phyloP scores from a whole-genome alignment of 2,113 vertebrate genomes.

The Silurus glanis region DNA sequence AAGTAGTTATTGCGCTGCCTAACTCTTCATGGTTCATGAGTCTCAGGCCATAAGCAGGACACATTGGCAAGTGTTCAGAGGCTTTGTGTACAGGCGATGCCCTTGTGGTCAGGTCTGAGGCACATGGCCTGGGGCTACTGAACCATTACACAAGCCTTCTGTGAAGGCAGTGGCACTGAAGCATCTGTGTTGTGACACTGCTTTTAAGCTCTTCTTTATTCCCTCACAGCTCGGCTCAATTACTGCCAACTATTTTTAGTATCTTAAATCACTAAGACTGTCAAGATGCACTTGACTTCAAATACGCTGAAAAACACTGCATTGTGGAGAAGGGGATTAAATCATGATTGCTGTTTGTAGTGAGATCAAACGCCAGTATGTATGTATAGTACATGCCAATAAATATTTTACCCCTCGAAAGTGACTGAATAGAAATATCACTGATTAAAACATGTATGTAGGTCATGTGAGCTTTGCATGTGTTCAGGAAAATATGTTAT shows the following conservation, averaged over 20 bases:
- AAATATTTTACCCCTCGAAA: constrained; percentile 37
- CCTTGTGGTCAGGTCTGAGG: constrained; percentile 42
- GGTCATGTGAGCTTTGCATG: not conserved
- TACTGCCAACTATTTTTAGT: constrained; percentile 57
- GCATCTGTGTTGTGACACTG: constrained; percentile 51
- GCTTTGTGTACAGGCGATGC: constrained; percentile 32
- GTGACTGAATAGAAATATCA: constrained; percentile 42
- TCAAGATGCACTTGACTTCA: constrained; percentile 61
- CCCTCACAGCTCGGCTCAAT: constrained; percentile 51
- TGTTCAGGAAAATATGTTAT: not conserved
- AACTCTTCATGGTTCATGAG: not conserved
- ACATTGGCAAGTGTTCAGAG: constrained; percentile 30
- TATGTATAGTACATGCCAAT: constrained; percentile 47
- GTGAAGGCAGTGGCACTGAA: constrained; percentile 52
- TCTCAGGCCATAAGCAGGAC: constrained; percentile 15
- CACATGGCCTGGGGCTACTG: constrained; percentile 44
- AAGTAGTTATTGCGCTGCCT: not conserved
- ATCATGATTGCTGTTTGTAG: constrained; percentile 55
- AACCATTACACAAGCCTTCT: constrained; percentile 46
- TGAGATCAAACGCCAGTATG: constrained; percentile 45
- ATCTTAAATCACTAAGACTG: constrained; percentile 62
- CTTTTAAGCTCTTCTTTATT: constrained; percentile 57
- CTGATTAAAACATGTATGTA: constrained; percentile 21
- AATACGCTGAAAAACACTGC: constrained; percentile 55
- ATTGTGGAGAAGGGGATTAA: constrained; percentile 58